phyloP scores from a whole-genome alignment of 2,113 vertebrate genomes.

The Coptodon rendalli region DNA sequence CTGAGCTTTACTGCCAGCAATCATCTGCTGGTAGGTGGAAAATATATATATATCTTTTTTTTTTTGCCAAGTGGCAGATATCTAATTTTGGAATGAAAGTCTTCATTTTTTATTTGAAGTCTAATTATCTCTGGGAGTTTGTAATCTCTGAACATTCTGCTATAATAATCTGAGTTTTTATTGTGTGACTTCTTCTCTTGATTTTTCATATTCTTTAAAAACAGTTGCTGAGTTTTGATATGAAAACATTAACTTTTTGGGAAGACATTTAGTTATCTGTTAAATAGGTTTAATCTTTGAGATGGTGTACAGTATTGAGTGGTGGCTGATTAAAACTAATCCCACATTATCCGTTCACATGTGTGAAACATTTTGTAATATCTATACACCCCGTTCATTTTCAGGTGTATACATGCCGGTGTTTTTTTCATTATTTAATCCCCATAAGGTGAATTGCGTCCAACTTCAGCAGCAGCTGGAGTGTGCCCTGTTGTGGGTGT shows the following conservation, averaged over 20 bases:
- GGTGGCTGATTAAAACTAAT: neutral
- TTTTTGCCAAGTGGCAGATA: neutral
- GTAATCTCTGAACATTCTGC: neutral
- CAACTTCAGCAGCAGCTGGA: neutral
- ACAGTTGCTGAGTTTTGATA: neutral
- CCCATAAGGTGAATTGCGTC: neutral
- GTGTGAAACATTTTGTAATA: neutral
- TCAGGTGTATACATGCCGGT: rapidly evolving
- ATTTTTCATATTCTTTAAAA: neutral
- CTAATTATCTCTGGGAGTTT: neutral
- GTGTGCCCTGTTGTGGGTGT: neutral
- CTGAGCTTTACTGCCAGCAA: slow-evolving; percentile 17
- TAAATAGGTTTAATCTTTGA: neutral
- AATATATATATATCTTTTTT: neutral
- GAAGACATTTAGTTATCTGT: slow-evolving; percentile 12
- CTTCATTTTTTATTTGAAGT: neutral
- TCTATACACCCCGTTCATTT: neutral
- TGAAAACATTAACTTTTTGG: neutral
- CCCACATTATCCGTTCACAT: neutral
- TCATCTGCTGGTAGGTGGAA: slow-evolving; percentile 2
- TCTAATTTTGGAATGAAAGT: slow-evolving; percentile 13
- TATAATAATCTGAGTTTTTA: neutral
- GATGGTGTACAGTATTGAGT: neutral
- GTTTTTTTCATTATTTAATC: neutral
- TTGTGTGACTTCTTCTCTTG: neutral